Evolutionary conservation across 2,113 vertebrate genomes (phyloP).

Genomic region (Siphamia tubifer): DNA sequence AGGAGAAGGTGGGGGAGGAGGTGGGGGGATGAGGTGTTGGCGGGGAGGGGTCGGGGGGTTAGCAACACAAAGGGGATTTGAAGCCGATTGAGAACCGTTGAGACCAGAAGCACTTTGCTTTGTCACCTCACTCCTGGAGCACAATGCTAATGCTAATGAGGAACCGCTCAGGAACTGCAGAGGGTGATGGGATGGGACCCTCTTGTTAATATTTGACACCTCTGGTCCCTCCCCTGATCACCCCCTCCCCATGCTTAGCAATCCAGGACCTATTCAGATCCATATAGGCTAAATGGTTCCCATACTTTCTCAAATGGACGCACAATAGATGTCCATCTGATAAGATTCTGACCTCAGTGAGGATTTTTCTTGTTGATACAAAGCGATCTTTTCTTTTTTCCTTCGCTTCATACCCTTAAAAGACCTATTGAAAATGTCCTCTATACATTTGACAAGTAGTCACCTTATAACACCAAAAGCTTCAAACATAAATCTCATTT

Average conservation of each 20-base stretch:
- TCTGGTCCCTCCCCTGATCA: background rate
- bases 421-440: too few species aligned
- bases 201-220: constrained; percentile 62
- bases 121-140: constrained; percentile 60
- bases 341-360: background rate
- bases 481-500: too few species aligned
- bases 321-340: background rate
- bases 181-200: constrained; percentile 52
- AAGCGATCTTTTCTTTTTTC: background rate
- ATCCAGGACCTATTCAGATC: background rate
- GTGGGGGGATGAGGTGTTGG: constrained; percentile 14
- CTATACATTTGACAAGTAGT: too few species aligned
- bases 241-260: background rate
- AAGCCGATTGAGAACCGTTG: constrained; percentile 67
- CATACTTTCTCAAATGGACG: background rate
- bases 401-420: background rate
- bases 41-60: constrained; percentile 32
- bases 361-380: background rate
- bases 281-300: background rate
- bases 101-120: constrained; percentile 68
- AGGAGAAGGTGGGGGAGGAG: background rate
- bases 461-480: too few species aligned
- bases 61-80: constrained; percentile 74
- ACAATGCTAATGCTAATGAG: constrained; percentile 76
- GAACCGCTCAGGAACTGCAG: constrained; percentile 55